phyloP scores from a whole-genome alignment of 2,888 invertebrate genomes.

The Xestoiulus laeticollis region DNA sequence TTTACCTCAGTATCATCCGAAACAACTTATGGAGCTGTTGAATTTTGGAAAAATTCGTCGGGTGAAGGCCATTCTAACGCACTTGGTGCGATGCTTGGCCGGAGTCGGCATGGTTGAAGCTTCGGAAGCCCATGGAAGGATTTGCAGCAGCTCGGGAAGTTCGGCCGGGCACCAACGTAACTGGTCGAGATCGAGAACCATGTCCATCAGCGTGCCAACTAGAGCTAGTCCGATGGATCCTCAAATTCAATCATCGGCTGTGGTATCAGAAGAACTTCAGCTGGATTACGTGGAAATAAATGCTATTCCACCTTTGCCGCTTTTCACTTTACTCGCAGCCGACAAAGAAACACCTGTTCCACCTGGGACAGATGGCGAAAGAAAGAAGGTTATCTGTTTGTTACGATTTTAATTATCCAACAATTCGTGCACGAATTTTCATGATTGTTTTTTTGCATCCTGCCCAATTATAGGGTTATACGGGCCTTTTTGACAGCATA shows the following conservation, averaged over 20 bases:
- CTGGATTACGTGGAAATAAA: conserved; percentile 95
- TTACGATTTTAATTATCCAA: neutral
- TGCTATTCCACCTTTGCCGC: conserved; percentile 96
- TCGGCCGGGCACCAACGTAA: conserved; percentile 72
- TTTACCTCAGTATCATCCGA: conserved; percentile 98
- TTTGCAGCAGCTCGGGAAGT: conserved; percentile 42
- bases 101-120: conserved; percentile 55
- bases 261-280: conserved; percentile 84
- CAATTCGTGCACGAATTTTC: neutral
- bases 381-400: conserved; percentile 46
- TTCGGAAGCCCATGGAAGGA: conserved; percentile 31
- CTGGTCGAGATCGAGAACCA: conserved; percentile 88
- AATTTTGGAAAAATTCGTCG: conserved; percentile 98
- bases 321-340: conserved; percentile 95
- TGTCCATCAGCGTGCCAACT: conserved; percentile 56
- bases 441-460: neutral
- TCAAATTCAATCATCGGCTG: conserved; percentile 78
- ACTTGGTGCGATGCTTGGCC: conserved; percentile 81
- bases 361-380: conserved; percentile 48
- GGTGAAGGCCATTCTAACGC: conserved; percentile 97
- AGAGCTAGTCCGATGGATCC: conserved; percentile 69
- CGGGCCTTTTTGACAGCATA: conserved; percentile 82
- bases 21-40: conserved; percentile 96
- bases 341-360: conserved; percentile 69
- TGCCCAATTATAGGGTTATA: conserved; percentile 77